Evolutionary conservation across 2,113 vertebrate species (phyloP).

Genomic region (Ceuthmochares aereus): DNA sequence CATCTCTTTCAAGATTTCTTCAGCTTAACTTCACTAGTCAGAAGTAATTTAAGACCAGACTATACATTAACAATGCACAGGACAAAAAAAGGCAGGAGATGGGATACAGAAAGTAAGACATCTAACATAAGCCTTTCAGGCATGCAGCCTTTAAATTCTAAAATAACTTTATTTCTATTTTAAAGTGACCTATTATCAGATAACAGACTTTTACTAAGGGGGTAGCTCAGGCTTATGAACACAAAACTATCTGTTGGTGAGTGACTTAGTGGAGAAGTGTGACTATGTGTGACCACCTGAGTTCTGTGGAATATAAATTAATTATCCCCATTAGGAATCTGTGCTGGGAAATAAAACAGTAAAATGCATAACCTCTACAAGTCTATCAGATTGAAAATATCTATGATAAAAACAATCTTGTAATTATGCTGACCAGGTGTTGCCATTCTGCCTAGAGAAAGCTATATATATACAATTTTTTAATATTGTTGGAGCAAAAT

Average conservation of each 20-base stretch:
- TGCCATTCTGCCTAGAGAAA: background rate
- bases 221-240: background rate
- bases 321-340: background rate
- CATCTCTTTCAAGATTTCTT: background rate
- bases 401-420: background rate
- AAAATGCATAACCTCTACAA: background rate
- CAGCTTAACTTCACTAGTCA: background rate
- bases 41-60: background rate
- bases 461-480: background rate
- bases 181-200: background rate
- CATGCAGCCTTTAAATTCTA: background rate
- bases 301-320: background rate
- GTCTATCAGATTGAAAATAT: background rate
- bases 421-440: background rate
- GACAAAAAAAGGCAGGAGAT: background rate
- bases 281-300: background rate
- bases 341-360: background rate
- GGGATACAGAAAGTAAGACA: background rate
- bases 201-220: background rate
- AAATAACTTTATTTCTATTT: background rate
- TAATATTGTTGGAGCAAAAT: background rate
- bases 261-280: background rate
- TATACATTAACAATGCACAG: background rate
- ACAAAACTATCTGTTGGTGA: background rate
- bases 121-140: background rate